Evolutionary conservation across 2,888 invertebrate species (phyloP), one percentile per base, ranked within the genome.

Genomic region (Eudasyphora cyanicolor): DNA sequence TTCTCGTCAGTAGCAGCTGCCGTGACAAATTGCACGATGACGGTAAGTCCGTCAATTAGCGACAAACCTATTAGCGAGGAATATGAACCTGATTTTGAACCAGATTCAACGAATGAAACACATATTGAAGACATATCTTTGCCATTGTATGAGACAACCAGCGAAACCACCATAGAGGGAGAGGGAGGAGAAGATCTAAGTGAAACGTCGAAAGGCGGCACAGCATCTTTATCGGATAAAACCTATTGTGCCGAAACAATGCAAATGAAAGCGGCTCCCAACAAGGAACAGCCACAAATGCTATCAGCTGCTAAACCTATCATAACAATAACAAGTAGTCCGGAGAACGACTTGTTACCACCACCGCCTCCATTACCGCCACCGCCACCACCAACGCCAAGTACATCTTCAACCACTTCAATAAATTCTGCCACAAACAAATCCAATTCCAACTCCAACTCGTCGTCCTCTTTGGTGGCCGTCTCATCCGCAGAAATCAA

Each of bases 71-170:
- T 79, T 27, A 77, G 76, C 27, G 82, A 87, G 62, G 79, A 75
- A n/a, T 88, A 87, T 75, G 86, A 87, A 69, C 84, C 85, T 1
- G 87, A 87, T 62, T 88, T 87, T 49, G 86, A 86, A 76, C 74
- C 67, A n/a, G 82, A 78, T 38, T 74, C 78, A 51, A 85, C 84
- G 42, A 87, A 89, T 71, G 86, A 87, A 54, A 89, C 88, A 14
- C 83, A 86, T 51, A 86, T 91, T 73, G 89, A 90, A 76, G 89
- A 91, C 77, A 84, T 89, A 17, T 88, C 90, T 1, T 73, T 89
- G 70, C 89, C 91, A 24, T 86, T 87, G 74, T 88, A 89, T 77
- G 89, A 90, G 78, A 86, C 86, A n/a, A 88, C 88, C 1, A 77
- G 75, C 7, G 86, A 87, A 12, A 84, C 85, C 4, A 86, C 79